These are phyloP conservation scores for Ara ararauna DNA, from an alignment of 2,797 vertebrate species.

Conservation along the genomic window DNA sequence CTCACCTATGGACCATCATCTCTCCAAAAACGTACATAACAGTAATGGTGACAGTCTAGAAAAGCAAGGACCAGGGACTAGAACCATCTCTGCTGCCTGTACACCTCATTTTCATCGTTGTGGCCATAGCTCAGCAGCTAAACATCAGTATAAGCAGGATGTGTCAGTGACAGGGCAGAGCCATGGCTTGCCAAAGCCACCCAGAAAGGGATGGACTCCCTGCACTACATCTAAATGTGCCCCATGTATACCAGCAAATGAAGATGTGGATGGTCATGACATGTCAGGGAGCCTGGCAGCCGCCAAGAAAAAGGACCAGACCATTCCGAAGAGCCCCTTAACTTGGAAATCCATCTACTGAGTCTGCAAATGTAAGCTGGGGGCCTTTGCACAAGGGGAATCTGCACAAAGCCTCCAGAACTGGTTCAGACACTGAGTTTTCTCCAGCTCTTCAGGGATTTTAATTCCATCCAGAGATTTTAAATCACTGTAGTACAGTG, in stretches of 20 bases:
- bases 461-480: background rate
- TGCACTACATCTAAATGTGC: background rate
- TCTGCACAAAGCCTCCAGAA: background rate
- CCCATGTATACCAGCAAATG: background rate
- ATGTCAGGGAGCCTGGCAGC: background rate
- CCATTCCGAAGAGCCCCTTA: background rate
- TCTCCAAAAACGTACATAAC: background rate
- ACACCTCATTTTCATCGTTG: background rate
- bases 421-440: background rate
- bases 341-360: background rate
- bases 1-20: background rate
- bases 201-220: background rate
- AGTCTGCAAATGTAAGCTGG: background rate
- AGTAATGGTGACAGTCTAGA: background rate
- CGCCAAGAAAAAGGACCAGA: background rate
- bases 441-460: background rate
- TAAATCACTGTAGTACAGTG: background rate
- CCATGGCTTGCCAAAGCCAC: background rate
- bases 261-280: background rate
- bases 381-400: background rate
- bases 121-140: background rate
- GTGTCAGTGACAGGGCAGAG: background rate
- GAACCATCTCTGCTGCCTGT: background rate
- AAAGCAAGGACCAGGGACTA: background rate
- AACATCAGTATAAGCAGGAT: rapidly evolving